Evolutionary conservation across 2,888 invertebrate species (phyloP), one percentile per base, ranked within the genome.

Genomic region (Andrena marginata): DNA sequence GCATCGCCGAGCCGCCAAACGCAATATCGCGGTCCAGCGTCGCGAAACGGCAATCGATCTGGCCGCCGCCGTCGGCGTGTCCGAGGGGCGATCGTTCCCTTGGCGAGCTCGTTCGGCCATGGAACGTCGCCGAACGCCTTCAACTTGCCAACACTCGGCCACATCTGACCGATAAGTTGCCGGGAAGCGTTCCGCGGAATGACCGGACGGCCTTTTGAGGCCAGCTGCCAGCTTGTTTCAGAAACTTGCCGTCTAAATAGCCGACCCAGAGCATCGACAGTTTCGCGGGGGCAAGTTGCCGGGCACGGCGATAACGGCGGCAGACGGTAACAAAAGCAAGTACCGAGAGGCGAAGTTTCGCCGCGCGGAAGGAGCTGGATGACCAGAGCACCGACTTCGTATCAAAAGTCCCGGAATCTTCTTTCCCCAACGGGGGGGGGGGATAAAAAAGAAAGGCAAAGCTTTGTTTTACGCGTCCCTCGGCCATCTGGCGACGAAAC

Each of bases 231-330:
- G 87, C 87, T 86, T 86, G 89, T 87, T 85, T 68, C 65, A 10
- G 73, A 87, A 89, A 91, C 78, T 92, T 91, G 72, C 77, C 84
- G 75, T 88, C 88, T 90, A 91, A 92, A 92, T 90, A 91, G 89
- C 86, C 86, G 84, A 81, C 35, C 42, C 77, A 75, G 68, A 29
- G 81, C 80, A 86, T 73, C 84, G 85, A 84, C 84, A 89, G 90
- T 89, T 90, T 91, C 85, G 88, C 77, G 85, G 78, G 77, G 80
- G 76, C n/a, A 85, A 91, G 85, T 90, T 91, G 84, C 77, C 56
- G 64, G 67, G 62, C 71, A 29, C 56, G 74, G 69, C 82, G 85
- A 89, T 87, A 89, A 86, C 85, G 70, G 63, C 73, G 51, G 60
- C 73, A 73, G 71, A 77, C 81, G 64, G 74, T 49, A 63, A 74